A percentile compares a stretch with the other conserved stretches of the same genome.
These are phyloP conservation scores for Xestia sexstrigata DNA, from an alignment of 2,888 invertebrate species.

Conservation along the genomic window DNA sequence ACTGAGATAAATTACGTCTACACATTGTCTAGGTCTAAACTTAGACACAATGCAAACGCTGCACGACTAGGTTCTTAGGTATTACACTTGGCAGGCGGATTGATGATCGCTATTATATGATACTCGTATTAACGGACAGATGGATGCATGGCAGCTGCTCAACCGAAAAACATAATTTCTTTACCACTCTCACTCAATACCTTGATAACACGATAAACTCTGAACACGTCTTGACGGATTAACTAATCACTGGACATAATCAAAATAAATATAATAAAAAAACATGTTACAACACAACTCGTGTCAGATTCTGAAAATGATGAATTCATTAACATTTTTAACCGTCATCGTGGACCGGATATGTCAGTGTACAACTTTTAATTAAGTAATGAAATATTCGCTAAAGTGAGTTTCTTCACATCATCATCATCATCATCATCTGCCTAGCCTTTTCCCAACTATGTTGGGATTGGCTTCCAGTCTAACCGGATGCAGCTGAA, in stretches of 20 bases:
- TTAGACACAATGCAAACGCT: slow-evolving; percentile 34
- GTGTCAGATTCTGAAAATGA: slow-evolving; percentile 1
- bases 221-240: background rate
- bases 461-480: too few relatives aligned
- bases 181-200: slow-evolving; percentile 32
- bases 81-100: slow-evolving; percentile 41
- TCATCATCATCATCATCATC: too few relatives aligned
- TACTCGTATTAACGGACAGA: slow-evolving; percentile 31
- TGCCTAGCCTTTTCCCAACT: too few relatives aligned
- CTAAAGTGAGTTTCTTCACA: background rate
- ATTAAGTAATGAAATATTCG: background rate
- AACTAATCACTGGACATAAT: background rate
- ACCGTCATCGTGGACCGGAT: slow-evolving; percentile 15
- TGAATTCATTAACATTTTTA: slow-evolving; percentile 17
- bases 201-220: slow-evolving; percentile 25
- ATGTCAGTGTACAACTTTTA: background rate
- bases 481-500: too few relatives aligned
- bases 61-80: background rate
- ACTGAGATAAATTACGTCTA: slow-evolving; percentile 17
- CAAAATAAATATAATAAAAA: background rate
- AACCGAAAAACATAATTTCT: slow-evolving; percentile 40
- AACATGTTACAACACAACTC: background rate
- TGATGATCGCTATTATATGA: slow-evolving; percentile 43
- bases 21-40: slow-evolving; percentile 28
- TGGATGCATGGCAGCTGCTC: slow-evolving; percentile 39